Evolutionary conservation across 2,113 vertebrate genomes (phyloP), one percentile per base, ranked within the genome.

Genomic region (Equus przewalskii): DNA sequence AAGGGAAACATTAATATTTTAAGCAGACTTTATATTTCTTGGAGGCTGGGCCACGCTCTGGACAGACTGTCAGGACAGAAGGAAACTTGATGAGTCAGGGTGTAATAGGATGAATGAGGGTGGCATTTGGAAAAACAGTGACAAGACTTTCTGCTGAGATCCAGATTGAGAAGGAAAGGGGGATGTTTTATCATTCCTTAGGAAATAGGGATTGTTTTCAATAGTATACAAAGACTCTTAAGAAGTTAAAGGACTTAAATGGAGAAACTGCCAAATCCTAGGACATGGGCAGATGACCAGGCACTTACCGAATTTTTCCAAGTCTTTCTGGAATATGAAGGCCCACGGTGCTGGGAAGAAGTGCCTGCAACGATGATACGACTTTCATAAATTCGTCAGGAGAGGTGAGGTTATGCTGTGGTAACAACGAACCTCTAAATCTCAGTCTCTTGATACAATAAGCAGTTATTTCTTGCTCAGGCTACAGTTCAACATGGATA

Each of bases 1-100:
- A 93, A 92, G 6, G 33, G 58, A 92, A 80, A 62, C 19, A 19
- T 58, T 92, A 51, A 67, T 76, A 41, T 93, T 98, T 93, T 78
- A 96, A 84, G 80, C 46, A 92, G 69, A 94, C 69, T 92, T 72
- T 65, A 15, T 69, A 36, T 67, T 92, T 95, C 15, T 24, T 33
- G 51, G 44, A 41, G n/a, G 11, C 21, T 41, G 51, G 28, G 67
- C 49, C 51, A 72, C 78, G 64, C 86, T 54, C 28, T 49, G n/a
- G 64, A 88, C 26, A n/a, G 56, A 70, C 36, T 76, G 78, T 96
- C 13, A 62, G 78, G 54, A 78, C 13, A 88, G 44, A 86, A 86
- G n/a, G 87, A 88, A 93, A 85, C 7, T 11, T 89, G 81, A 78
- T 79, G 95, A 62, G 33, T 87, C 28, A 33, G 51, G 21, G 36